Evolutionary conservation across 1,140 invertebrate species (phyloP), one percentile per base, ranked within the genome.

Genomic region (Drosophila sp.): DNA sequence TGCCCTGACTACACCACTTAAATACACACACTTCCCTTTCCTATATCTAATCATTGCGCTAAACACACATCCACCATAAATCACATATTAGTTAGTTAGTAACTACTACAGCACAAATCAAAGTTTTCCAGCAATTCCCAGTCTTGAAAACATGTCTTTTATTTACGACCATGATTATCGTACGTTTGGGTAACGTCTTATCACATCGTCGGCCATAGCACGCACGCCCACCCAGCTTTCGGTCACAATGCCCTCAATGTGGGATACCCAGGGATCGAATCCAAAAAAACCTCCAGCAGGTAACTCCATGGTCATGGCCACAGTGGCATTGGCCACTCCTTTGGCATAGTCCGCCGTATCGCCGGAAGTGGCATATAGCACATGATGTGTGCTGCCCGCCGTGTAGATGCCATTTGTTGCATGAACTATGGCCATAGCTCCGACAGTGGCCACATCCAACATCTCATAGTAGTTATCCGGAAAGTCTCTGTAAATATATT

Each of bases 221-320:
- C 73, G 73, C 50, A 97, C 93, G 1, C 94, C 95, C 64, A 95
- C 94, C 93, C 96, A 97, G 1, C 96, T 97, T 92, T 98, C 97
- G 29, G 93, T 93, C 4, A 94, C 92, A 4, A 94, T 92, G 29
- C 92, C 91, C 35, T 92, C 70, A 27, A 97, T 95, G 73, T 96
- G 94, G 1, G 92, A 85, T 7, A 94, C 92, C 30, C 95, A 95
- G 1, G 96, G 93, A 57, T 95, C 72, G 84, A 96, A 96, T 0
- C 94, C 94, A 3, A 40, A 1, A 60, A 72, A 82, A 5, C 94
- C 94, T 41, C 94, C 94, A 33, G 95, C 95, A 1, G 95, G 93
- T 30, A 96, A 90, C 87, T 96, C 96, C 76, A 96, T 92, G 0
- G 95, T 94, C 81, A 95, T 96, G 1, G 95, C 93, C 56, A 96